Evolutionary conservation across 2,797 vertebrate species (phyloP).

Genomic region (Etheostoma nigrum): DNA sequence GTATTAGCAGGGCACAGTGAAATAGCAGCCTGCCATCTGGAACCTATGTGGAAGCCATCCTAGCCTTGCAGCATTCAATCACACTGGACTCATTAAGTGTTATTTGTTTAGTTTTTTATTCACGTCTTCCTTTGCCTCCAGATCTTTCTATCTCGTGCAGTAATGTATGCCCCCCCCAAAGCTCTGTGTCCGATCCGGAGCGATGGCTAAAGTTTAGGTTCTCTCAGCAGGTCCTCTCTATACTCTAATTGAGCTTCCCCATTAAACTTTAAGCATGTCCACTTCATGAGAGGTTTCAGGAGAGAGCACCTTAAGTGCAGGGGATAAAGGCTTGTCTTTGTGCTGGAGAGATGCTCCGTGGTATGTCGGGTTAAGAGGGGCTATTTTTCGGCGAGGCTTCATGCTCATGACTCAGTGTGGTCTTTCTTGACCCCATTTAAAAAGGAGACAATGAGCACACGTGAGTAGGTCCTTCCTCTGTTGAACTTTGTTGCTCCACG

Average conservation of each 20-base stretch:
- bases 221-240: slow-evolving; percentile 33
- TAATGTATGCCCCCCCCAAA: slow-evolving; percentile 25
- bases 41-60: slow-evolving; percentile 77
- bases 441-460: slow-evolving; percentile 77
- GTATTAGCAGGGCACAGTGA: slow-evolving; percentile 84
- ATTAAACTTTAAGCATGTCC: slow-evolving; percentile 72
- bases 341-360: slow-evolving; percentile 61
- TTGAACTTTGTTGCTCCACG: slow-evolving; percentile 48
- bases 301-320: slow-evolving; percentile 64
- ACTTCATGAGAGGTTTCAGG: slow-evolving; percentile 69
- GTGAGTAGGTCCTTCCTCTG: slow-evolving; percentile 67
- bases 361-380: slow-evolving; percentile 71
- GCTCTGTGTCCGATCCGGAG: slow-evolving; percentile 49
- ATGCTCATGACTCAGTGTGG: slow-evolving; percentile 66
- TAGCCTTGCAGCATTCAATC: slow-evolving; percentile 76
- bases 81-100: slow-evolving; percentile 84
- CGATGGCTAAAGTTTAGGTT: slow-evolving; percentile 46
- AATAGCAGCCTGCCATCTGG: slow-evolving; percentile 89
- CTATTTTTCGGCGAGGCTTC: slow-evolving; percentile 58
- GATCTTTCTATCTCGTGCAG: slow-evolving; percentile 43
- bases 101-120: slow-evolving; percentile 82
- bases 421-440: slow-evolving; percentile 82
- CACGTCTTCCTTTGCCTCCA: slow-evolving; percentile 60
- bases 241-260: slow-evolving; percentile 48
- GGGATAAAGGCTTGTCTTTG: slow-evolving; percentile 79